phyloP scores from a whole-genome alignment of 2,888 invertebrate genomes.

The Lasioglossum leucozonium region DNA sequence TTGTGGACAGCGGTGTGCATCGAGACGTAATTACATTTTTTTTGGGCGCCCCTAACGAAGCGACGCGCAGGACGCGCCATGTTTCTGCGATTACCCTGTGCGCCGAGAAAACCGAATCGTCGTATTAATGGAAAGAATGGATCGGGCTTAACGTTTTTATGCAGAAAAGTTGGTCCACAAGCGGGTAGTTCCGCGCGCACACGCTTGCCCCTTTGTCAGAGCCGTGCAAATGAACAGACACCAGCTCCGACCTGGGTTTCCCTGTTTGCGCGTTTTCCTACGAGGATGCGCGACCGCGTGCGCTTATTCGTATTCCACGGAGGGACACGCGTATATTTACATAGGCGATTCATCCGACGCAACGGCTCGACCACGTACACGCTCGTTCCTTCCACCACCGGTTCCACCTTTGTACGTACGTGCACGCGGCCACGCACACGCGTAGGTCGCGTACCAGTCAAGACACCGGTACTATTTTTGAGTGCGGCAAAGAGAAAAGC shows the following conservation, averaged over 20 bases:
- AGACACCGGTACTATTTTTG: conserved; percentile 77
- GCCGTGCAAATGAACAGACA: neutral
- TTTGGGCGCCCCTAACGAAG: too few relatives aligned
- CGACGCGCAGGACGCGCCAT: neutral
- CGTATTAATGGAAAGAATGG: neutral
- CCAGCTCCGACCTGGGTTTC: neutral
- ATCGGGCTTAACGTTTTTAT: neutral
- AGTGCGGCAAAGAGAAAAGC: conserved; percentile 78
- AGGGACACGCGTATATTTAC: conserved; percentile 51
- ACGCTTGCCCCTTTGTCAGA: neutral
- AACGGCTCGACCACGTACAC: conserved; percentile 9
- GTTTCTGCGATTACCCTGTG: neutral
- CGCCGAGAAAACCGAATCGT: neutral
- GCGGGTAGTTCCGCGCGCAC: neutral
- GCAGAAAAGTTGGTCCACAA: neutral
- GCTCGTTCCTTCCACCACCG: conserved; percentile 16
- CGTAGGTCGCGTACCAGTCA: conserved; percentile 53
- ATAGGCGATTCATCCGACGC: conserved; percentile 50
- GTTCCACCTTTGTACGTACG: neutral
- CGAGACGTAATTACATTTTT: too few relatives aligned
- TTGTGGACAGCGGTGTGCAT: too few relatives aligned
- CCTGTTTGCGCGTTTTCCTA: conserved; percentile 39
- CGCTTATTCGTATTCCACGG: conserved; percentile 49
- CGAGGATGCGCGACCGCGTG: conserved; percentile 19
- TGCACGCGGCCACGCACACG: conserved; percentile 31